A percentile compares a stretch with the other conserved stretches of the same genome.
phyloP scores from a whole-genome alignment of 2,888 invertebrate species.

The Sphinx pinastri region DNA sequence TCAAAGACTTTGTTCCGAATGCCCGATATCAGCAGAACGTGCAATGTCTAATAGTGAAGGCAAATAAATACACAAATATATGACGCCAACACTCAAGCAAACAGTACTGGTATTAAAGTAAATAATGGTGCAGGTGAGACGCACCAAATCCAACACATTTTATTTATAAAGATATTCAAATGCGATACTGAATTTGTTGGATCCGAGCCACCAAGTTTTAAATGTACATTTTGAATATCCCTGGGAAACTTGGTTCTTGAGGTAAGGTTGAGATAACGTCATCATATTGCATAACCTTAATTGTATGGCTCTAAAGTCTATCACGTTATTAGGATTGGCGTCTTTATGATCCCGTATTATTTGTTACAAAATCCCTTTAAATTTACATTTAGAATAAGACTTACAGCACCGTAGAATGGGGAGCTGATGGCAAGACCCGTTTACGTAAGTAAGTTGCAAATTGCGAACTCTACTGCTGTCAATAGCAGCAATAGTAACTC shows the following conservation, averaged over 20 bases:
- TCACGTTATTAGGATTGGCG: no score
- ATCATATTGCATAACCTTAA: no score
- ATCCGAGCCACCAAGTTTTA: neutral
- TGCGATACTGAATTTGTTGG: neutral
- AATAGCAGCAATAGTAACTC: neutral
- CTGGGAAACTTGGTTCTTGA: neutral
- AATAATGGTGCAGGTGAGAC: neutral
- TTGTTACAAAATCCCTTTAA: no score
- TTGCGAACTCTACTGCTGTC: neutral
- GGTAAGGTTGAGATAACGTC: neutral
- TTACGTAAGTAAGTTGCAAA: no score
- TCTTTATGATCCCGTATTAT: no score
- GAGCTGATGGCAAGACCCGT: no score
- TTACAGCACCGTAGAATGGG: no score
- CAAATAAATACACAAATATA: slow-evolving; percentile 1
- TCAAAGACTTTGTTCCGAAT: slow-evolving; percentile 2
- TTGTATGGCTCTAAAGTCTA: no score
- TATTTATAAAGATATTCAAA: neutral
- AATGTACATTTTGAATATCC: neutral
- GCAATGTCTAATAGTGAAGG: neutral
- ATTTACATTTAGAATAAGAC: no score
- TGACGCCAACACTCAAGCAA: slow-evolving; percentile 6
- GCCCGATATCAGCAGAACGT: neutral
- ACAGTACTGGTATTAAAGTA: neutral
- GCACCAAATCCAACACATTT: slow-evolving; percentile 9